phyloP scores from a whole-genome alignment of 2,888 invertebrate genomes.

The Agrotis clavis region DNA sequence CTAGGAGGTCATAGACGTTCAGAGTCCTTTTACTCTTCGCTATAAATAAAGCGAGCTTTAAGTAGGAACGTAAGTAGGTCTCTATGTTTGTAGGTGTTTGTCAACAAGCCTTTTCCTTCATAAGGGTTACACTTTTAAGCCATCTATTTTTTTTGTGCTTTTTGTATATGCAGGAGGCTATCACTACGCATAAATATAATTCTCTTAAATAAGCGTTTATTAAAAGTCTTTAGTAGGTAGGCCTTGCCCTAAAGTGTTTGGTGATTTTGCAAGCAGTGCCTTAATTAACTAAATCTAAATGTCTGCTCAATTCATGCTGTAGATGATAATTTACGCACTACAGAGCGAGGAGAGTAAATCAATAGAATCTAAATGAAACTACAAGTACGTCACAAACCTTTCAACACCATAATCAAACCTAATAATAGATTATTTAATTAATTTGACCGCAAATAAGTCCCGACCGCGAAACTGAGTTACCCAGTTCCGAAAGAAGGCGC shows the following conservation, averaged over 20 bases:
- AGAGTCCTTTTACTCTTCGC: constrained; percentile 38
- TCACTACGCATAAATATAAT: too few relatives aligned
- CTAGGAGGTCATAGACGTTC: constrained; percentile 50
- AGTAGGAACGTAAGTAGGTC: constrained; percentile 31
- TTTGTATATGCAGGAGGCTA: too few relatives aligned
- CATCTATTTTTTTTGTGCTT: too few relatives aligned
- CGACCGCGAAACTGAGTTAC: constrained; percentile 57
- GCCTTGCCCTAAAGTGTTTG: too few relatives aligned
- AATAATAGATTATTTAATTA: constrained; percentile 48
- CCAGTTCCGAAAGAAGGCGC: constrained; percentile 47
- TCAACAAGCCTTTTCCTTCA: constrained; percentile 24
- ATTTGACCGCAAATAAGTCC: constrained; percentile 37
- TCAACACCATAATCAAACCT: constrained; percentile 24
- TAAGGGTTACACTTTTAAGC: background rate
- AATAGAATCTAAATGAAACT: background rate
- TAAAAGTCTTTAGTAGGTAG: too few relatives aligned
- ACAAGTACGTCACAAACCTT: constrained; percentile 30
- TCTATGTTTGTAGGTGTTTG: constrained; percentile 49
- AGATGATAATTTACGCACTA: background rate
- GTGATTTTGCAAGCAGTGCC: too few relatives aligned
- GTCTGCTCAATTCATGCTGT: background rate
- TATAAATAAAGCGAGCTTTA: constrained; percentile 53
- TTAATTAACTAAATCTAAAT: background rate
- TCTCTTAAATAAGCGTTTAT: too few relatives aligned
- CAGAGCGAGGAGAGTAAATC: background rate